Base-by-base conservation (phyloP, 2,888 invertebrate genomes). In the Chymomyza caudatula region DNA sequence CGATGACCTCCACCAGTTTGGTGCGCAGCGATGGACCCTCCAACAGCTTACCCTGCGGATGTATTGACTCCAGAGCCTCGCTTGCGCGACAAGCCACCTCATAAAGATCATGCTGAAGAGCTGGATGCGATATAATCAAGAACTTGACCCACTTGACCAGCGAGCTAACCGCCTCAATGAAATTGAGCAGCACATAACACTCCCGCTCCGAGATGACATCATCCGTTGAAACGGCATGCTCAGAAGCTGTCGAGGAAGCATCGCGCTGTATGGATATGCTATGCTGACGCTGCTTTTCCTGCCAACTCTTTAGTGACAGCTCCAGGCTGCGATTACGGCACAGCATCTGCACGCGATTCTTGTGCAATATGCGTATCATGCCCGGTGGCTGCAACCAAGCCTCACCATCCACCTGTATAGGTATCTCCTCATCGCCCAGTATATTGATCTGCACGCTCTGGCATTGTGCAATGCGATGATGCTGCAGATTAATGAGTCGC, bases 341-440 rank as follows among this genome's bases (percentile, higher is more conserved):
- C 22, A 99, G 92, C 96, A 99, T 97, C 92, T 98, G 98, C 88
- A 98, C 97, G 60, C 98, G 92, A 91, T 98, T 98, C 91, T 98
- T 98, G 91, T 98, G 98, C 77, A 97, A 94, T 77, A 99, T 98
- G 63, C 97, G 93, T 77, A 99, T 97, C 89, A 97, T 96, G 43
- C 98, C 98, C 0, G 99, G 98, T 0, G 97, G 97, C 90, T 98
- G 98, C 47, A 98, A 93, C 98, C 98, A 98, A 1, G 98, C 98
- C 90, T 99, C 99, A 0, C 98, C 99, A 88, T 99, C 98, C 47
- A 98, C 98, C 91, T 96, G 97, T 60, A 98, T 96, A 0, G 98
- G 98, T 17, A 98, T 97, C 58, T 97, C 96, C 91, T 94, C 98
- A 55, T 96, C 95, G 17, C 96, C 98, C 78, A 98, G 92, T 83